Evolutionary conservation across 1,140 invertebrate genomes (phyloP), one percentile per base, ranked within the genome.

Genomic region (Spodoptera litura): DNA sequence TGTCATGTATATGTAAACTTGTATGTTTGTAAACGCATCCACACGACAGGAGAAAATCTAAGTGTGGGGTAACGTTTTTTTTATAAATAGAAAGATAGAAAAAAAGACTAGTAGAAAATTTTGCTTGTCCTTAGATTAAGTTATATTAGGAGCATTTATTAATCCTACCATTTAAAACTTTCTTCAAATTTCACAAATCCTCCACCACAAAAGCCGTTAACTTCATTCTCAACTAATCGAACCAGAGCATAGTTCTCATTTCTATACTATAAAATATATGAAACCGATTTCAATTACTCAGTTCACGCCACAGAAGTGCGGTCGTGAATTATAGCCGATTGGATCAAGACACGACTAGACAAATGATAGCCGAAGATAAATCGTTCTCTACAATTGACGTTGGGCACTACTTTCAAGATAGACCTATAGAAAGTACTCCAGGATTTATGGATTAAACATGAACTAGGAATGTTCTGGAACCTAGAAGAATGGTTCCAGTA

Each of bases 231-330:
- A 55, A 9, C 13, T 4, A 6, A 70, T 53, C 25, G 49, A 70
- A 70, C 66, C 5, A 68, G 27, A 12, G 31, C 53, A 70, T 62
- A 15, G 59, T 68, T 20, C 64, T 68, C 27, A 44, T 2, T 44
- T 44, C 51, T 61, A 74, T 59, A 51, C 38, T 44, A 8, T 44
- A 12, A 61, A 51, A 61, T 58, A 35, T 44, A 49, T 51, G 51
- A 72, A 74, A 13, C 38, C 25, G 56, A 38, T 74, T 74, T 74
- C 71, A 74, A 74, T 74, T 61, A 61, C 56, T 74, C 71, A 74
- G 55, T 31, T 72, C n/a, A 59, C 35, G 9, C 58, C 4, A 10
- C 25, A 75, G 73, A 75, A 25, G 49, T 53, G 44, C 25, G 72
- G 44, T 51, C 38, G 35, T 38, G 49, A 75, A 64, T 75, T 75